Evolutionary conservation across 2,888 invertebrate genomes (phyloP).

Genomic region (Drosophila bunnanda): DNA sequence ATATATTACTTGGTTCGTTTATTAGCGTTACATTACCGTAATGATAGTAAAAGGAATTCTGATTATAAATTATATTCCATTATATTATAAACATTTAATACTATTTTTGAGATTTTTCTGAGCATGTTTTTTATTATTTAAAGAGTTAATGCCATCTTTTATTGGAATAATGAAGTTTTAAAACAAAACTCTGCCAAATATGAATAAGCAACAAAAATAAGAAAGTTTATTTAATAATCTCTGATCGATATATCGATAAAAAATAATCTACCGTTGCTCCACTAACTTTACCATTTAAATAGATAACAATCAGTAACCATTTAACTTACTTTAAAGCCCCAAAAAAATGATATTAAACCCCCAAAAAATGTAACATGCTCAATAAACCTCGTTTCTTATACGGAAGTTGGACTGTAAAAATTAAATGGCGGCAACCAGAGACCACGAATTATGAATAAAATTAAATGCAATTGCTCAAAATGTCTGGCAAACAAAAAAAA

Average conservation of each 20-base stretch:
- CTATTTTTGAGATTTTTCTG: no score
- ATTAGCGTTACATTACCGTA: no score
- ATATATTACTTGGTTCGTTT: no score
- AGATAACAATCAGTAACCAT: neutral
- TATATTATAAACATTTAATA: no score
- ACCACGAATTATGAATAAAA: slow-evolving; percentile 80
- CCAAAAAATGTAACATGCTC: neutral
- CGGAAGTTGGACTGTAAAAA: slow-evolving; percentile 67
- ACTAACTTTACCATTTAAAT: neutral
- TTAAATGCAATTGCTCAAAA: slow-evolving; percentile 78
- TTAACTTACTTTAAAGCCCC: neutral
- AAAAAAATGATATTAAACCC: neutral
- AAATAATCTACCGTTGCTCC: neutral
- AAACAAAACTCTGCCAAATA: neutral
- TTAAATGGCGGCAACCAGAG: slow-evolving; percentile 58
- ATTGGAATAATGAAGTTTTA: neutral
- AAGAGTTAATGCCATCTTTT: no score
- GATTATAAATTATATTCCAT: no score
- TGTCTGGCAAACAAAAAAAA: slow-evolving; percentile 44
- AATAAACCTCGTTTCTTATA: slow-evolving; percentile 4
- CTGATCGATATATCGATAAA: neutral
- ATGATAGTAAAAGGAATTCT: no score
- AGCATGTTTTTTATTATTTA: no score
- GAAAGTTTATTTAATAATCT: neutral
- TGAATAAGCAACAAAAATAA: neutral